These are phyloP conservation scores for Leptopterna dolabrata DNA, from an alignment of 2,888 invertebrate species.

Conservation along the genomic window DNA sequence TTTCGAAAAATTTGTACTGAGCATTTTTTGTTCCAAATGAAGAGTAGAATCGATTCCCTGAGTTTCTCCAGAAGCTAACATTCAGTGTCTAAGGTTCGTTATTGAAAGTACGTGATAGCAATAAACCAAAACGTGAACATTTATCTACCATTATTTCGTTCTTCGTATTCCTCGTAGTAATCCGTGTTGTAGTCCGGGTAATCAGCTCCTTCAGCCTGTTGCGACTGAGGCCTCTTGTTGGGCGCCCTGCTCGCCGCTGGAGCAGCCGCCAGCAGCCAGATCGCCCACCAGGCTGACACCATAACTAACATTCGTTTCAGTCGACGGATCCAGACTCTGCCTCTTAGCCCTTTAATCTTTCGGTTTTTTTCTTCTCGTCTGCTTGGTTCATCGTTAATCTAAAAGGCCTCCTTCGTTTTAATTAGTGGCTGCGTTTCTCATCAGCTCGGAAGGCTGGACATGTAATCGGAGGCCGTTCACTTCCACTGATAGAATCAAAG, in stretches of 20 bases:
- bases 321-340: neutral
- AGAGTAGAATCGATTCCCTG: no score
- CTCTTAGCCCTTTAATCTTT: neutral
- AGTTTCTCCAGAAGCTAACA: no score
- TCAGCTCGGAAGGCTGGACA: neutral
- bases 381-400: slow-evolving; percentile 21
- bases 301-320: neutral
- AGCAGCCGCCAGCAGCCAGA: slow-evolving; percentile 27
- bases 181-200: slow-evolving; percentile 49
- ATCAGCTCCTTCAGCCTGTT: neutral
- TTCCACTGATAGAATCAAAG: neutral
- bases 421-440: slow-evolving; percentile 24
- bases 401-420: slow-evolving; percentile 1
- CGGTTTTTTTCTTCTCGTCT: neutral
- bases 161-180: slow-evolving; percentile 56
- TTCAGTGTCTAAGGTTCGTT: no score
- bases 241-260: slow-evolving; percentile 4
- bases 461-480: neutral
- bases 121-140: no score
- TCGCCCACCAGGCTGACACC: neutral
- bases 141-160: slow-evolving; percentile 41
- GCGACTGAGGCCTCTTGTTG: neutral
- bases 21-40: no score
- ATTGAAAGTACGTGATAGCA: no score
- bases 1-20: no score